Percentiles rank a stretch among this genome's conserved stretches.
phyloP scores from a whole-genome alignment of 2,113 vertebrate genomes.

The Alethe castanea region DNA sequence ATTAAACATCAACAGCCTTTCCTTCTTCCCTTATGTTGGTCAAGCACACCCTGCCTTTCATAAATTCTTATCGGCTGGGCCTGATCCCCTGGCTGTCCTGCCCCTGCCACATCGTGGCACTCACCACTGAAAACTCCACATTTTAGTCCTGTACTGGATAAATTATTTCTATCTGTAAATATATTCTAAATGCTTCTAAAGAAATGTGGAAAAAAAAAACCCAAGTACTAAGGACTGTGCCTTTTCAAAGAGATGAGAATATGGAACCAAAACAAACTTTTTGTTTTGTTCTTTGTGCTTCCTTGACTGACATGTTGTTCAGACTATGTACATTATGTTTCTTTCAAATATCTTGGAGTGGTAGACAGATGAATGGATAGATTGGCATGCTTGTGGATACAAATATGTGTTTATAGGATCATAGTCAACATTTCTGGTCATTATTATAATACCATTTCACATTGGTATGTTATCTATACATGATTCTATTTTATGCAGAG shows the following conservation, averaged over 20 bases:
- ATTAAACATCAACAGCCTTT: not conserved
- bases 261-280: not conserved
- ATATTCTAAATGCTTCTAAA: not conserved
- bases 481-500: not conserved
- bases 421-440: not conserved
- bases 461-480: not conserved
- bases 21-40: not conserved
- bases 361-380: not conserved
- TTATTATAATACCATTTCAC: not conserved
- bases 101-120: fast-evolving
- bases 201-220: not conserved
- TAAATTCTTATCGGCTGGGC: not conserved
- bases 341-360: not conserved
- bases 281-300: not conserved
- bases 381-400: not conserved
- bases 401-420: not conserved
- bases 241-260: not conserved
- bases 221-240: not conserved
- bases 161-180: not conserved
- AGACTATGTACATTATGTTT: not conserved
- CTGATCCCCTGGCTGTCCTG: not conserved
- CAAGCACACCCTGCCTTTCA: not conserved
- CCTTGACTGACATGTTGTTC: not conserved
- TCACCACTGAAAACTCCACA: not conserved
- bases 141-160: not conserved